Conservation (phyloP, 30 jellyfish, hydroid and myxozoan species). For the Aurelia aurita complex sp. Pacific region DNA sequence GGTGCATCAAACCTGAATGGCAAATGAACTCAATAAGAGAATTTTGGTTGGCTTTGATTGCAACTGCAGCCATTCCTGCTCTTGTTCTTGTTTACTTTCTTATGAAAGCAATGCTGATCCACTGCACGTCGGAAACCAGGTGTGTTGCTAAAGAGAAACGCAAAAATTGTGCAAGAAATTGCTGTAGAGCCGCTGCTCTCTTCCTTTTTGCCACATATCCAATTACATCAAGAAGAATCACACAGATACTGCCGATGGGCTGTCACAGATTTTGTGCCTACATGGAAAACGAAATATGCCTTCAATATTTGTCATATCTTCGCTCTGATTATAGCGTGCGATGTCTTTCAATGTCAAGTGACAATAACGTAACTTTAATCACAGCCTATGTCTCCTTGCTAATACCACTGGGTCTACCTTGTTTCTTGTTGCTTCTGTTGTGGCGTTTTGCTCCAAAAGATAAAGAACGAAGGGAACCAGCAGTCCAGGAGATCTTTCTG, state of each 20-base stretch:
- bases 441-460: not conserved
- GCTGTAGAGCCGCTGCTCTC: conserved; percentile 17
- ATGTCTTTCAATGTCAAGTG: not conserved
- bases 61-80: conserved; percentile 42
- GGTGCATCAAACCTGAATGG: conserved; percentile 50
- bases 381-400: conserved; percentile 13
- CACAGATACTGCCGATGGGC: conserved; percentile 31
- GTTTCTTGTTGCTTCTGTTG: not conserved
- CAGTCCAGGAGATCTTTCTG: no score
- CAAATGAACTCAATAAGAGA: conserved; percentile 25
- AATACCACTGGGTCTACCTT: conserved; percentile 47
- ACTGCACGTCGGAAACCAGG: not conserved
- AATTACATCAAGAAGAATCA: conserved; percentile 36
- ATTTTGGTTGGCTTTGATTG: conserved; percentile 26
- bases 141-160: not conserved
- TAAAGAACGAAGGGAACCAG: no score
- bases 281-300: conserved; percentile 7
- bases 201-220: conserved; percentile 60
- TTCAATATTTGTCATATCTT: conserved; percentile 12
- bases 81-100: conserved; percentile 13
- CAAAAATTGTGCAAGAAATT: not conserved
- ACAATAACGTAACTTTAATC: not conserved
- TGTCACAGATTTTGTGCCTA: conserved; percentile 36
- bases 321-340: conserved; percentile 46
- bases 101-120: conserved; percentile 1